Evolutionary conservation across 2,888 invertebrate genomes (phyloP).

Genomic region (Morpho achilles): DNA sequence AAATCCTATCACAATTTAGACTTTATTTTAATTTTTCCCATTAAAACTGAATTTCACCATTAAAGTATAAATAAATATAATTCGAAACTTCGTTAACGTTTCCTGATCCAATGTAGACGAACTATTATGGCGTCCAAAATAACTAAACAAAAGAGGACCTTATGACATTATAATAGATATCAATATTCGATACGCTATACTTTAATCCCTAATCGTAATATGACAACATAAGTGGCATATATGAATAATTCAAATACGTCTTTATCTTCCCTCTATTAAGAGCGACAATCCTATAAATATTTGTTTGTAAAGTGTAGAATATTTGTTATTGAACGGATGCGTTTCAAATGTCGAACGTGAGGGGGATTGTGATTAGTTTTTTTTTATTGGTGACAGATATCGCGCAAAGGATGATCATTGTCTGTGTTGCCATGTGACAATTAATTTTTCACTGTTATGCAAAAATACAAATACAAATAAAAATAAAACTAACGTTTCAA

Average conservation of each 20-base stretch:
- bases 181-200: neutral
- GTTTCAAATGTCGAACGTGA: constrained; percentile 24
- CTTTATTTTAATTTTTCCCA: neutral
- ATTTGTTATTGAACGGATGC: constrained; percentile 21
- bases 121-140: constrained; percentile 9
- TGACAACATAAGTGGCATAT: constrained; percentile 3
- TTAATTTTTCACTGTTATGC: no score
- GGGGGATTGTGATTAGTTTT: constrained; percentile 17
- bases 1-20: no score
- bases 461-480: no score
- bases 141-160: neutral
- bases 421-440: neutral
- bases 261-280: constrained; percentile 15
- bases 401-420: neutral
- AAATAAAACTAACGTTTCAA: no score
- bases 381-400: constrained; percentile 19
- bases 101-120: constrained; percentile 13
- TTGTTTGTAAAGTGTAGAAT: constrained; percentile 1
- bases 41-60: neutral
- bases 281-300: constrained; percentile 2
- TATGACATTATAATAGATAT: neutral
- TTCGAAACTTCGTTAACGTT: constrained; percentile 15
- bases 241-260: neutral
- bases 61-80: constrained; percentile 3
- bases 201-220: constrained; percentile 1